phyloP scores from a whole-genome alignment of 1,140 invertebrate genomes.

The Myzus persicae region DNA sequence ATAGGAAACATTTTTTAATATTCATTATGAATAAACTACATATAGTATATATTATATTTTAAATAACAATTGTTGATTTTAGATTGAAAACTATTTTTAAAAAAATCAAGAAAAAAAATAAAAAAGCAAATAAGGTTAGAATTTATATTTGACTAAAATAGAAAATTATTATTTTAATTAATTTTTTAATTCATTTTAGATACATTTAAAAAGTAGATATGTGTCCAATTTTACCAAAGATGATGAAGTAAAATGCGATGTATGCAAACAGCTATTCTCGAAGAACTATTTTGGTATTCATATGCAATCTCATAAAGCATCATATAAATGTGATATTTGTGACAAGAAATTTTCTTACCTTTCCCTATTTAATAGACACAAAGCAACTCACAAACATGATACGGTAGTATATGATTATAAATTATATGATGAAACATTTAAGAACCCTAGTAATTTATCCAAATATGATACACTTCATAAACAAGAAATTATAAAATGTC shows the following conservation, averaged over 20 bases:
- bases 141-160: neutral
- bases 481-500: constrained; percentile 2
- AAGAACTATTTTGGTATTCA: neutral
- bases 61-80: neutral
- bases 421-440: neutral
- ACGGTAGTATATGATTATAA: neutral
- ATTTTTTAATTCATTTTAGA: neutral
- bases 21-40: neutral
- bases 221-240: neutral
- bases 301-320: neutral
- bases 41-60: neutral
- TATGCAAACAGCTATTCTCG: neutral
- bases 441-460: neutral
- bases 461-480: neutral
- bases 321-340: constrained; percentile 16
- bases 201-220: neutral
- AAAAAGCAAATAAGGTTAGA: neutral
- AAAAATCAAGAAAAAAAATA: neutral
- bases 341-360: neutral
- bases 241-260: neutral
- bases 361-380: constrained; percentile 21
- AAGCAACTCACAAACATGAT: constrained; percentile 7
- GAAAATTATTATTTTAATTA: neutral
- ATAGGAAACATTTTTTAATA: neutral
- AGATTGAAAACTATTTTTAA: neutral